phyloP scores from a whole-genome alignment of 1,140 invertebrate species.

The Macrosteles quadrilineatus region DNA sequence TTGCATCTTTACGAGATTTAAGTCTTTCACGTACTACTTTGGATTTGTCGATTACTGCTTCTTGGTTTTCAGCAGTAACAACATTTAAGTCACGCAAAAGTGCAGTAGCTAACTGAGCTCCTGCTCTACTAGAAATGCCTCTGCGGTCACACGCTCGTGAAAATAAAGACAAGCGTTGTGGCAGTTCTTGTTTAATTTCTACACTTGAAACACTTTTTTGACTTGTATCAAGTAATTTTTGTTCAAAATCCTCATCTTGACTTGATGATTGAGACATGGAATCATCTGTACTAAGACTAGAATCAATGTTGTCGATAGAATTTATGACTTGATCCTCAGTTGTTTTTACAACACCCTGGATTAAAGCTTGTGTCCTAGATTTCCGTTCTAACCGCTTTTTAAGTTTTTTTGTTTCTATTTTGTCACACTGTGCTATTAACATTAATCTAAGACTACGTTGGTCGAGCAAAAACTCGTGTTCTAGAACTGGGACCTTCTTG shows the following conservation, averaged over 20 bases:
- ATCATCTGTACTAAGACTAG: background rate
- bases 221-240: background rate
- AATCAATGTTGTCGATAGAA: background rate
- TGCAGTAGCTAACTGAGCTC: slow-evolving; percentile 13
- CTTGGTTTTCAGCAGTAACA: slow-evolving; percentile 8
- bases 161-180: slow-evolving; percentile 1
- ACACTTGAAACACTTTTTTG: slow-evolving; percentile 2
- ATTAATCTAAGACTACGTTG: background rate
- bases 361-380: background rate
- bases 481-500: background rate
- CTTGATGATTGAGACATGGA: background rate
- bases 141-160: slow-evolving; percentile 12
- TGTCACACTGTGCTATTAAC: background rate
- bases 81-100: slow-evolving; percentile 13
- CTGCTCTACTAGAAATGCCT: slow-evolving; percentile 11
- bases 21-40: background rate
- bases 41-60: background rate
- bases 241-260: background rate
- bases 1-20: slow-evolving; percentile 2
- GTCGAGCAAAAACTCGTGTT: slow-evolving; percentile 1
- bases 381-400: background rate
- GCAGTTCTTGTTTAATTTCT: background rate
- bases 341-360: background rate
- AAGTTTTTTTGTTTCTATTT: background rate
- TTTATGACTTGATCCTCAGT: background rate